These are phyloP conservation scores for Seriola dumerili DNA, from an alignment of 2,113 vertebrate genomes.

Conservation along the genomic window DNA sequence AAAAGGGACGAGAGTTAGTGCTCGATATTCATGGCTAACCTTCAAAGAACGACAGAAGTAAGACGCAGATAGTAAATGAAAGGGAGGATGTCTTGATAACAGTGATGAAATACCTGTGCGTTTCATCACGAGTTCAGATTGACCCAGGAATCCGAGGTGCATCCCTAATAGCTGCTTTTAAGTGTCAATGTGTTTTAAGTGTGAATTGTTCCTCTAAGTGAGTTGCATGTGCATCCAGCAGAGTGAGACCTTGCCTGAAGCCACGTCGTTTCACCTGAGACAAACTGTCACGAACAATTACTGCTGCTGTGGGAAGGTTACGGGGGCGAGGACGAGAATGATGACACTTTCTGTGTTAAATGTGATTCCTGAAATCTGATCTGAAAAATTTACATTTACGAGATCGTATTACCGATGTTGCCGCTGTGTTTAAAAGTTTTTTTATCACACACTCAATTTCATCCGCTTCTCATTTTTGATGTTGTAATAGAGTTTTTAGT, in stretches of 20 bases:
- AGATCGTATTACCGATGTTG: background rate
- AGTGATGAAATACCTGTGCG: background rate
- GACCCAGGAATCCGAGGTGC: background rate
- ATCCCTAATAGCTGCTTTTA: background rate
- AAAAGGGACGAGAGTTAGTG: background rate
- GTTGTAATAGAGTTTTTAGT: background rate
- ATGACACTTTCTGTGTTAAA: constrained; percentile 8
- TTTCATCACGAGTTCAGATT: background rate
- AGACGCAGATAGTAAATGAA: background rate
- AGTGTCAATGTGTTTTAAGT: background rate
- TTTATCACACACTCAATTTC: background rate
- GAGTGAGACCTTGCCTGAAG: constrained; percentile 4
- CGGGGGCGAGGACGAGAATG: background rate
- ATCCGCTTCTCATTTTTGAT: background rate
- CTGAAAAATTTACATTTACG: background rate
- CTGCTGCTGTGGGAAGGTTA: background rate
- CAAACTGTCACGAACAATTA: background rate
- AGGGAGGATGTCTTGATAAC: background rate
- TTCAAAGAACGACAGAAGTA: background rate
- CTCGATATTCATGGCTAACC: background rate
- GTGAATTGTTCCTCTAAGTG: constrained; percentile 14
- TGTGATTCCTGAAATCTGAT: constrained; percentile 15
- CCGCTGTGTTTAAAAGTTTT: background rate
- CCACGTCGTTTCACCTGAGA: background rate
- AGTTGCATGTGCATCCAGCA: background rate